Evolutionary conservation across 2,888 invertebrate species (phyloP).

Genomic region (Adela reaumurella): DNA sequence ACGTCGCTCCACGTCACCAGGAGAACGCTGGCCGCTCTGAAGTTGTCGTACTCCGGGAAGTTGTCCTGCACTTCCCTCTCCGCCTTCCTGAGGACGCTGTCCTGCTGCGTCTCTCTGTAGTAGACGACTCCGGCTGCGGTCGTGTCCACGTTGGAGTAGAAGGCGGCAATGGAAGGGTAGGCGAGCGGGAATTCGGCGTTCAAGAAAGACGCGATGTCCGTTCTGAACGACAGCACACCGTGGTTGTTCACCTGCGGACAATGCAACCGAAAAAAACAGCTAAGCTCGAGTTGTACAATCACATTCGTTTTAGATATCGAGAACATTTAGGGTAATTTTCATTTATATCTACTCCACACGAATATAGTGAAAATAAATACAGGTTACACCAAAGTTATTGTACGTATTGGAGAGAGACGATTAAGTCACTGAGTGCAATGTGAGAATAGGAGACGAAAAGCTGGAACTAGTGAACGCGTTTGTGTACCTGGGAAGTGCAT

Average conservation of each 20-base stretch:
- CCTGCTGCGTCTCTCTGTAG: slow-evolving; percentile 65
- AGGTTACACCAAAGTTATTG: no score
- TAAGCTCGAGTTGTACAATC: no score
- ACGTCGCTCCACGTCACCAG: slow-evolving; percentile 90
- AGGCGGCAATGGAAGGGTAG: slow-evolving; percentile 84
- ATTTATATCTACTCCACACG: no score
- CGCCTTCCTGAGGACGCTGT: slow-evolving; percentile 61
- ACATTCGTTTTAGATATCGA: no score
- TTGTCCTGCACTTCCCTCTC: slow-evolving; percentile 67
- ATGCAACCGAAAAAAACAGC: slow-evolving; percentile 1
- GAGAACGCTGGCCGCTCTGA: slow-evolving; percentile 74
- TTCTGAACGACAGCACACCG: slow-evolving; percentile 84
- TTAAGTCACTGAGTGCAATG: no score
- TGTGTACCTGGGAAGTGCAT: no score
- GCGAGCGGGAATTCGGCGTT: slow-evolving; percentile 87
- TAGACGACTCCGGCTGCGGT: slow-evolving; percentile 68
- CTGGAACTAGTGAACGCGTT: no score
- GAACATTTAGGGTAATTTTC: no score
- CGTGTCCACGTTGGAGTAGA: slow-evolving; percentile 90
- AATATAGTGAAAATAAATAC: no score
- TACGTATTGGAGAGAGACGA: no score
- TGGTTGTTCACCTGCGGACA: slow-evolving; percentile 80
- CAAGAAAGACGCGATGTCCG: slow-evolving; percentile 82
- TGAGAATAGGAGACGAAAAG: no score
- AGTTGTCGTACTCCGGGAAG: slow-evolving; percentile 68